phyloP scores from a whole-genome alignment of 2,888 invertebrate genomes.

The Coelinius sp. region DNA sequence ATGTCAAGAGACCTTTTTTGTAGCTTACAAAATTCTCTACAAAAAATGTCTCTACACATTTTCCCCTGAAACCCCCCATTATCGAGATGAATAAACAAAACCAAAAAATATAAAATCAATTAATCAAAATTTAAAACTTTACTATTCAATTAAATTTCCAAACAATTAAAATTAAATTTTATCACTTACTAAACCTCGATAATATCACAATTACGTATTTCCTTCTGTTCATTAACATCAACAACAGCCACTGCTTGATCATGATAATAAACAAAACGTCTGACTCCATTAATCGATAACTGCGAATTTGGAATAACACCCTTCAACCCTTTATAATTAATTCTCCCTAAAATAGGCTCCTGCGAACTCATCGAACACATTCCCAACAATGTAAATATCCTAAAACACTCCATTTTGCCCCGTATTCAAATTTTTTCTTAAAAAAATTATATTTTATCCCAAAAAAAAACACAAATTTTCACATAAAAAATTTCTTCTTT shows the following conservation, averaged over 20 bases:
- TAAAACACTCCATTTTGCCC: too few relatives aligned
- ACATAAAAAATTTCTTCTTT: too few relatives aligned
- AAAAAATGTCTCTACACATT: too few relatives aligned
- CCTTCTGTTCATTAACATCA: constrained; percentile 81
- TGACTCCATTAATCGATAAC: constrained; percentile 41
- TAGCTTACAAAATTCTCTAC: too few relatives aligned
- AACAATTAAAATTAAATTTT: not conserved
- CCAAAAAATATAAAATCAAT: too few relatives aligned
- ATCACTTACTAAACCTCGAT: constrained; percentile 90
- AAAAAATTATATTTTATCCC: not conserved
- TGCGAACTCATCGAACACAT: constrained; percentile 43
- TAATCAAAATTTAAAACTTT: too few relatives aligned
- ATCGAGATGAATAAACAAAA: too few relatives aligned
- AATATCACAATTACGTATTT: constrained; percentile 83
- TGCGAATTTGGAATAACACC: constrained; percentile 44
- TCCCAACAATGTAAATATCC: not conserved
- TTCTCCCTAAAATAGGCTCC: constrained; percentile 56
- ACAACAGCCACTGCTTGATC: constrained; percentile 89
- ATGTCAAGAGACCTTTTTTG: too few relatives aligned
- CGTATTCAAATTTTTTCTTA: not conserved
- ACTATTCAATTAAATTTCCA: not conserved
- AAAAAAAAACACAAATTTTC: not conserved
- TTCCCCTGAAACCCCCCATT: too few relatives aligned
- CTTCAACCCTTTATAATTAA: constrained; percentile 57
- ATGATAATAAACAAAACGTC: constrained; percentile 77